These are phyloP conservation scores for Hyla sarda DNA, from an alignment of 2,113 vertebrate genomes.

Conservation along the genomic window DNA sequence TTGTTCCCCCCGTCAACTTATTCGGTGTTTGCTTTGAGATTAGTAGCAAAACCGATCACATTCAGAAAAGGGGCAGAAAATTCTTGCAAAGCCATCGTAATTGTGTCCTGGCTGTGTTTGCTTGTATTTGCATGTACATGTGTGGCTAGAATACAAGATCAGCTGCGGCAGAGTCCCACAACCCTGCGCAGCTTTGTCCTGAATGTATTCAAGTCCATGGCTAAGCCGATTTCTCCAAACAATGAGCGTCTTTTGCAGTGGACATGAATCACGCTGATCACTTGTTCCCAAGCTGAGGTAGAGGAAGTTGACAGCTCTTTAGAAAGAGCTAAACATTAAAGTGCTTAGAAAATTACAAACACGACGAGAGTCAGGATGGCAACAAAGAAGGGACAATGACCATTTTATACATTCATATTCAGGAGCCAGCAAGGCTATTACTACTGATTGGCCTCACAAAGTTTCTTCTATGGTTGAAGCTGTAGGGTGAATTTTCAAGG, in stretches of 20 bases:
- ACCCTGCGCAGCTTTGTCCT: slow-evolving; percentile 70
- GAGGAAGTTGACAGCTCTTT: slow-evolving; percentile 78
- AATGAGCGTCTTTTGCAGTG: slow-evolving; percentile 83
- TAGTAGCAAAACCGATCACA: slow-evolving; percentile 20
- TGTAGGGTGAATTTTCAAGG: background rate
- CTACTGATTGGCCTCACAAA: background rate
- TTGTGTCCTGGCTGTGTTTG: slow-evolving; percentile 51
- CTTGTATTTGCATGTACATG: slow-evolving; percentile 72
- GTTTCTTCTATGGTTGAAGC: background rate
- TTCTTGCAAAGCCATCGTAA: slow-evolving; percentile 28
- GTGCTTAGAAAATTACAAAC: slow-evolving; percentile 48
- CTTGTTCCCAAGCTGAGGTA: slow-evolving; percentile 74
- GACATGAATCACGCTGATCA: slow-evolving; percentile 83
- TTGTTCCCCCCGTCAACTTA: slow-evolving; percentile 25
- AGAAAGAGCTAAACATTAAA: slow-evolving; percentile 65
- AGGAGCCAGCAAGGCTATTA: background rate
- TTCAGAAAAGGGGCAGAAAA: slow-evolving; percentile 52
- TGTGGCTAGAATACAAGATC: slow-evolving; percentile 73
- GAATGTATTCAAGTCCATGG: slow-evolving; percentile 77
- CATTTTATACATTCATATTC: slow-evolving; percentile 26
- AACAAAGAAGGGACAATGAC: slow-evolving; percentile 23
- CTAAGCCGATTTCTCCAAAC: slow-evolving; percentile 79
- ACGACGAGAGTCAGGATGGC: slow-evolving; percentile 41
- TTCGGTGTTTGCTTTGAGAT: slow-evolving; percentile 8
- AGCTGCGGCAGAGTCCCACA: slow-evolving; percentile 81